Evolutionary conservation across 2,113 vertebrate species (phyloP).

Genomic region (Aldabrachelys gigantea): DNA sequence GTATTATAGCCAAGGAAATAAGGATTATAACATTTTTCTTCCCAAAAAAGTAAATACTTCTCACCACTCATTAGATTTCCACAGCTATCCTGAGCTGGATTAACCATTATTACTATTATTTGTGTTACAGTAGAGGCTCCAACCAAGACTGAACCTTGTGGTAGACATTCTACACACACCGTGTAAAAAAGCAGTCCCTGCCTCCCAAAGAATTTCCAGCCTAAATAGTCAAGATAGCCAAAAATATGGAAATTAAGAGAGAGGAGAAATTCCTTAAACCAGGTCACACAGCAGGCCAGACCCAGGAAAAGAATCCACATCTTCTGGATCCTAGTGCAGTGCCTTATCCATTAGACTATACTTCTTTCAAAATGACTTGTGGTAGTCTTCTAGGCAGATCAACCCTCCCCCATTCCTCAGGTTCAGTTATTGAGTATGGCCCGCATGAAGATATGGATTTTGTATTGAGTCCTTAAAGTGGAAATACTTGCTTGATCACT

Average conservation of each 20-base stretch:
- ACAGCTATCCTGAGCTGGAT: background rate
- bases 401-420: background rate
- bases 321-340: background rate
- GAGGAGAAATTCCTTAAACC: background rate
- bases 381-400: background rate
- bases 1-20: background rate
- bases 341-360: background rate
- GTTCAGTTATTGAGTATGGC: background rate
- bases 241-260: background rate
- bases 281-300: background rate
- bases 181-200: background rate
- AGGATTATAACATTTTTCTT: background rate
- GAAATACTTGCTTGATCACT: background rate
- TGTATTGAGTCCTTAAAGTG: background rate
- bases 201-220: background rate
- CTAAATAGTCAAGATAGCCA: conserved; percentile 2
- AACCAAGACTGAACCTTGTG: background rate
- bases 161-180: background rate
- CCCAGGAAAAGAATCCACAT: background rate
- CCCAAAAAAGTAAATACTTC: background rate
- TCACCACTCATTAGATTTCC: rapidly evolving
- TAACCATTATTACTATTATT: background rate
- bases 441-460: background rate
- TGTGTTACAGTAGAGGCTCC: background rate
- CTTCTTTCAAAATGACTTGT: background rate